These are phyloP conservation scores for Drosophila pseudotakahashii DNA, from an alignment of 2,888 invertebrate genomes.

Conservation along the genomic window DNA sequence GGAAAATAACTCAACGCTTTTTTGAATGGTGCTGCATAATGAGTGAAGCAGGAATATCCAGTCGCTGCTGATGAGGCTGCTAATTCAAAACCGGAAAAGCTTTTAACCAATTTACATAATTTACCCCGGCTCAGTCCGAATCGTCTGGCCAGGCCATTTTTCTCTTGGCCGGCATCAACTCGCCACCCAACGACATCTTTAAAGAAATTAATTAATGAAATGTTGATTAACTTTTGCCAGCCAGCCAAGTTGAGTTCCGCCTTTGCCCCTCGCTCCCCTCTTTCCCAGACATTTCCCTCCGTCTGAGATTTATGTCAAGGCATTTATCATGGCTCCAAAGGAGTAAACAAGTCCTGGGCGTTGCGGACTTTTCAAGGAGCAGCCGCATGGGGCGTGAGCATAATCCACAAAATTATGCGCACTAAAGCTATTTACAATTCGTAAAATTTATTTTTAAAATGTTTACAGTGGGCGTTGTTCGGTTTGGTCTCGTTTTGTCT, in stretches of 20 bases:
- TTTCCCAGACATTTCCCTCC: constrained; percentile 14
- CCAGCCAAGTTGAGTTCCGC: constrained; percentile 37
- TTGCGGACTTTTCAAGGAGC: constrained; percentile 22
- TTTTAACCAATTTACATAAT: constrained; percentile 83
- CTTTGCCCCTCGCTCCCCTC: background rate
- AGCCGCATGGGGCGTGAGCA: constrained; percentile 59
- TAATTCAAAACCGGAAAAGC: constrained; percentile 81
- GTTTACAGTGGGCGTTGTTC: constrained; percentile 30
- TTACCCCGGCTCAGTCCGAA: constrained; percentile 52
- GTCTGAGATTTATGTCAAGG: constrained; percentile 76
- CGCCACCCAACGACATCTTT: constrained; percentile 65
- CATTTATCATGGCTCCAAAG: constrained; percentile 72
- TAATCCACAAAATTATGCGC: constrained; percentile 78
- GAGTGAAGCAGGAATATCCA: constrained; percentile 37
- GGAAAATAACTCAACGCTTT: constrained; percentile 47
- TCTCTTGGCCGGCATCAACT: constrained; percentile 26
- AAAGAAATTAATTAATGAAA: constrained; percentile 82
- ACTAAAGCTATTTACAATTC: constrained; percentile 76
- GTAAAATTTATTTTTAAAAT: constrained; percentile 67
- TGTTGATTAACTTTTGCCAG: constrained; percentile 83
- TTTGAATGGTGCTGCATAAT: constrained; percentile 57
- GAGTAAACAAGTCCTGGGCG: constrained; percentile 72
- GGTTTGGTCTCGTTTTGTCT: constrained; percentile 14
- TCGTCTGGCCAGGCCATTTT: constrained; percentile 46
- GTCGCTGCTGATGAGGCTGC: constrained; percentile 74